Base-by-base conservation (phyloP, 2,888 invertebrate species). In the Dasypogon diadema region DNA sequence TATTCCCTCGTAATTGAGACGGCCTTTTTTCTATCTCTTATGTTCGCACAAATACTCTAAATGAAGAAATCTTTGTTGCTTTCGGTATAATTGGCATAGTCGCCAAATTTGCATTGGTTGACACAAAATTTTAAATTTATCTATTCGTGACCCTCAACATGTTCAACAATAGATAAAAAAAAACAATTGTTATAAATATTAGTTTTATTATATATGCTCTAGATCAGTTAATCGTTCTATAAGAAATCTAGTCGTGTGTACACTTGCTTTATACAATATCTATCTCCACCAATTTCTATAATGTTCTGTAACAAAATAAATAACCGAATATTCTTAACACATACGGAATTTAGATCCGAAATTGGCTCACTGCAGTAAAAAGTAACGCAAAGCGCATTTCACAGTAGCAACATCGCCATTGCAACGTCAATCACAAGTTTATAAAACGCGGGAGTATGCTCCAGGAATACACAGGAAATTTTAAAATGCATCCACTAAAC, bases 181-280 rank as follows among this genome's bases (percentile, higher is more conserved):
- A n/a, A n/a, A n/a, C n/a, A n/a, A n/a, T 42, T 63, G 16, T 24
- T 70, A 54, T 70, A 70, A 70, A 70, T 70, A 70, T 70, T 70
- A 54, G 16, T 54, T 70, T 70, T 70, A 70, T 54, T 54, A 54
- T 70, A 30, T 70, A 6, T 30, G n/a, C 34, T 70, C 54, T 70
- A 34, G 54, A 30, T n/a, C 30, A 46, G 22, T 70, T 51, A 34
- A 34, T 54, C 54, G 70, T 70, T 70, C 70, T 70, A 70, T 70
- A 70, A 51, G 70, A 70, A 54, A 54, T 70, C 70, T 68, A 70
- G 30, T 12, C 24, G 42, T 54, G 21, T 54, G 34, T 70, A 70
- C 18, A 24, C 22, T 51, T 18, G 51, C 54, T 70, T 70, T 70
- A 54, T 70, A 70, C 70, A 70, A 10, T 54, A 46, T 70, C 54